These are phyloP conservation scores for Gadus chalcogrammus DNA, from an alignment of 2,113 vertebrate genomes.

Conservation along the genomic window DNA sequence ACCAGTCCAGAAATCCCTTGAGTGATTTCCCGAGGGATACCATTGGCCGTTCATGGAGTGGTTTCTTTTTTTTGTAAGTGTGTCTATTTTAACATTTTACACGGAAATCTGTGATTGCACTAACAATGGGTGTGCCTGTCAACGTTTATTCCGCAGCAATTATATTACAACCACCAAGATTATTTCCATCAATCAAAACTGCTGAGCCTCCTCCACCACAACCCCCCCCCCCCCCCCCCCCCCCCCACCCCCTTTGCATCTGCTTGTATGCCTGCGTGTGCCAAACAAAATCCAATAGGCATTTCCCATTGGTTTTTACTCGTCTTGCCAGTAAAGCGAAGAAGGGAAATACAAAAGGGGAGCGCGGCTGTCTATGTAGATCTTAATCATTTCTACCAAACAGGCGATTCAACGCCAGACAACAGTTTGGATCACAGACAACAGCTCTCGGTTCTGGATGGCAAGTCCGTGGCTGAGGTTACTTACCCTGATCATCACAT, in stretches of 20 bases:
- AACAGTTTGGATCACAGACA: neutral
- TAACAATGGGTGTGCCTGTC: conserved; percentile 19
- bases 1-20: conserved; percentile 2
- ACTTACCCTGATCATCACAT: conserved; percentile 3
- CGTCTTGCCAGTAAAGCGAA: neutral
- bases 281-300: neutral
- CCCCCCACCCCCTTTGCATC: neutral
- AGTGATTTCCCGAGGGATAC: neutral
- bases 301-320: neutral
- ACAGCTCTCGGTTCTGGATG: conserved; percentile 3
- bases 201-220: neutral
- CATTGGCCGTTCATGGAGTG: no score
- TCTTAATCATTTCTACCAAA: neutral
- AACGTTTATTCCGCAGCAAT: conserved; percentile 32
- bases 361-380: conserved; percentile 15
- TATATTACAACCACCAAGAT: no score
- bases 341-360: neutral
- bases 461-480: neutral
- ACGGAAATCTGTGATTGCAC: conserved; percentile 27
- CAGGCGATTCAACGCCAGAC: conserved; percentile 16
- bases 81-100: conserved; percentile 16
- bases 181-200: neutral
- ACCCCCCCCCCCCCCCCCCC: no score
- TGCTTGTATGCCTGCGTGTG: neutral
- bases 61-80: no score